Base-by-base conservation (phyloP, 1,140 invertebrate species). In the Euschistus heros region DNA sequence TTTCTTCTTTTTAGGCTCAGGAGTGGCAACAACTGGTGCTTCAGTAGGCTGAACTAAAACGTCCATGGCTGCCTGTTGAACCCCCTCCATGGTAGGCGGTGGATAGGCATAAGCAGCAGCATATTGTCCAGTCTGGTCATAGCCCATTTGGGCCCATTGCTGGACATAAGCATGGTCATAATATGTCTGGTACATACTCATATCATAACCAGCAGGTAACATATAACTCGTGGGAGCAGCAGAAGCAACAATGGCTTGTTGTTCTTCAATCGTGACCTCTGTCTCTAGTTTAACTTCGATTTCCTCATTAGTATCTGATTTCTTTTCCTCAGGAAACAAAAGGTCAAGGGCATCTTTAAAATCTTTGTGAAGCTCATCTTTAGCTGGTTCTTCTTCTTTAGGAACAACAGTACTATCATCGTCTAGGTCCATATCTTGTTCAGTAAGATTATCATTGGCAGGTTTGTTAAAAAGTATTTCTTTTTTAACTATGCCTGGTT, bases 311-410 rank as follows among this genome's bases (percentile, higher is more conserved):
- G 8, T 27, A 10, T 65, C 57, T 5, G 4, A 13, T 26, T 65
- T 65, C 26, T 64, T 64, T 20, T 67, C 30, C 27, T 66, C 69
- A 62, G 69, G 69, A 42, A 69, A 69, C 18, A 69, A 30, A 33
- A 69, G 22, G 15, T 68, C 67, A 24, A 68, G 46, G 20, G 69
- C 69, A 37, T 68, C 63, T 62, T 69, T 42, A 30, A 68, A 68
- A 60, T 68, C 67, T 63, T 67, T 57, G 30, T 59, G 66, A 18
- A 66, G 54, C 17, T 68, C 67, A 33, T 64, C 66, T 22, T 44
- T 46, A 15, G 65, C 17, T 5, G 33, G 46, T 26, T 59, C 27
- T 64, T 61, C 62, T 50, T 62, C 62, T 22, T 55, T 20, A 7
- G 22, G n/a, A 47, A 42, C 61, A 47, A 54, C 61, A 57, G 59